Conservation (phyloP, 2,113 vertebrate species). For the Craseonycteris thonglongyai region DNA sequence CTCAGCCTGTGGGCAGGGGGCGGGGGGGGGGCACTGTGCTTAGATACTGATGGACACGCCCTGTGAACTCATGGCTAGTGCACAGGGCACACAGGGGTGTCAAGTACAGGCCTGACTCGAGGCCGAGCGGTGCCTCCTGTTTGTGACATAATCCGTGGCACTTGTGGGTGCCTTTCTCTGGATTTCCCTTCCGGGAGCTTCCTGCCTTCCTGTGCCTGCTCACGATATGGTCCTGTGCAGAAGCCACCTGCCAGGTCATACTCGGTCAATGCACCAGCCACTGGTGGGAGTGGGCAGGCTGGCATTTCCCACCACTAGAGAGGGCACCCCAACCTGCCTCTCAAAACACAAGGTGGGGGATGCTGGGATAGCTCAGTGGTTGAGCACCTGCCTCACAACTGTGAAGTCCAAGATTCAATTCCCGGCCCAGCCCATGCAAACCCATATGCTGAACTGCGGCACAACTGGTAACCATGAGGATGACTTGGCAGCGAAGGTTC, state of each 20-base stretch:
- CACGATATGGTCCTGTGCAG: accelerated
- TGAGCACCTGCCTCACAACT: no score
- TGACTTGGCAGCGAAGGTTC: no score
- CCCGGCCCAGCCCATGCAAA: no score
- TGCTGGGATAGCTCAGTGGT: no score
- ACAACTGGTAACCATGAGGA: no score
- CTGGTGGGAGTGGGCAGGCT: neutral
- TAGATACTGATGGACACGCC: neutral
- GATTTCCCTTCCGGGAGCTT: neutral
- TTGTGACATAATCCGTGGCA: accelerated
- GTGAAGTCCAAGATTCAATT: no score
- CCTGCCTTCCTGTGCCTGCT: accelerated
- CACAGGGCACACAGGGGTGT: accelerated
- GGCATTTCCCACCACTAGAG: neutral
- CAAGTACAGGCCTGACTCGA: neutral
- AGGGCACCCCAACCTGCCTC: neutral
- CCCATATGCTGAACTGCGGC: no score
- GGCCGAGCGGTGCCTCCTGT: no score
- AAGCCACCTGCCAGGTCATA: neutral
- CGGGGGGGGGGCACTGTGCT: neutral
- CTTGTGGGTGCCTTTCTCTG: neutral
- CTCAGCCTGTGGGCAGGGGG: neutral
- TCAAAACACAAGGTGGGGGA: neutral
- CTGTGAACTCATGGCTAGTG: neutral
- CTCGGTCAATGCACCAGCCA: accelerated